Conservation (phyloP, 2,797 vertebrate species). For the Todus mexicanus region DNA sequence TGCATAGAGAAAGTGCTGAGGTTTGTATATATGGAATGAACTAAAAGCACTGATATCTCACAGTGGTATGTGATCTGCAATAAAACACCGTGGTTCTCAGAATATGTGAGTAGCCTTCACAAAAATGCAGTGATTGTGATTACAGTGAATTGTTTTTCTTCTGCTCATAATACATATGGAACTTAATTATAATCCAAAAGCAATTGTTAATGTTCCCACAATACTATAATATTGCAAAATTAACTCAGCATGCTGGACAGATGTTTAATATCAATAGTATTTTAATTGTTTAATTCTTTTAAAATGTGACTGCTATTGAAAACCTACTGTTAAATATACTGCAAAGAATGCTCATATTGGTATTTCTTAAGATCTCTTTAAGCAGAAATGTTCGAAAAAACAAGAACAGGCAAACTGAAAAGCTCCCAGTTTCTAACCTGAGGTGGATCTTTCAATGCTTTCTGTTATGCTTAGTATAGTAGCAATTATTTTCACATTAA, state of each 20-base stretch:
- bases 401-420: neutral
- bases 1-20: neutral
- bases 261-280: constrained; percentile 12
- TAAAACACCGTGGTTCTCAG: neutral
- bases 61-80: neutral
- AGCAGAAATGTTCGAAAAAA: neutral
- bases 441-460: neutral
- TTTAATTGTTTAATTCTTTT: constrained; percentile 23
- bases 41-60: neutral
- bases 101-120: neutral
- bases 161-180: neutral
- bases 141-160: neutral
- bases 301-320: constrained; percentile 33
- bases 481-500: neutral
- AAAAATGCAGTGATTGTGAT: neutral
- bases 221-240: neutral
- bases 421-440: neutral
- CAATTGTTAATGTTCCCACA: neutral
- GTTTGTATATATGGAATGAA: neutral
- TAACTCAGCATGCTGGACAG: neutral
- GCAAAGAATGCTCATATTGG: constrained; percentile 4
- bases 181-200: neutral
- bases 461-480: neutral
- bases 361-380: constrained; percentile 26
- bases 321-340: constrained; percentile 27